Evolutionary conservation across 2,797 vertebrate genomes (phyloP), one percentile per base, ranked within the genome.

Genomic region (Australoheros facetus): DNA sequence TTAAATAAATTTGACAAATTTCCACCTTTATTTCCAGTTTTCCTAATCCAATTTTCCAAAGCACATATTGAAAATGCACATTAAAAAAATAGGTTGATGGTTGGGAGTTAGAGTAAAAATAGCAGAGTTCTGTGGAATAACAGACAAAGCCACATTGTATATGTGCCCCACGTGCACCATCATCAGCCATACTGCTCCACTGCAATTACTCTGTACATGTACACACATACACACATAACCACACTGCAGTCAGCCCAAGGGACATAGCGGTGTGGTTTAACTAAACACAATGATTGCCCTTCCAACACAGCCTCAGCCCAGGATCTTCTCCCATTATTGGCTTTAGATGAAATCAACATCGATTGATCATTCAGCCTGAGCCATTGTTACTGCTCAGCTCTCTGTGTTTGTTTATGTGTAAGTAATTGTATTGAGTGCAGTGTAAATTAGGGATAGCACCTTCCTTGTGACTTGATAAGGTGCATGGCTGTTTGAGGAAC

Each of bases 281-380:
- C 87, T 86, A 90, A 90, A 90, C 80, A 85, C 79, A 86, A 60
- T 87, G 84, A 90, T 91, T 84, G 83, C 66, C 55, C n/a, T 23
- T 37, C 81, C 79, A 78, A 57, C 86, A 53, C 70, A 45, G 76
- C 45, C 56, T 56, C 83, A 84, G 73, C 45, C 26, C 64, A 32
- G 45, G 81, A 86, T 84, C 80, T 16, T 72, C 58, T 80, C 81
- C 85, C 72, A 73, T 85, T 91, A 92, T 92, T 79, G 91, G 83
- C 78, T 84, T 79, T 48, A 79, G 85, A 90, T 81, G 77, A 80
- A 84, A 85, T 87, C 79, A 58, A 19, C 73, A 89, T 90, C 80
- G 54, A 89, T 82, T 71, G 86, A 89, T 86, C 78, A 70, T 76
- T 78, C 60, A 17, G 74, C 73, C 75, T 11, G 70, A 89, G 79